Evolutionary conservation across 2,888 invertebrate genomes (phyloP).

Genomic region (Dryomyza anilis): DNA sequence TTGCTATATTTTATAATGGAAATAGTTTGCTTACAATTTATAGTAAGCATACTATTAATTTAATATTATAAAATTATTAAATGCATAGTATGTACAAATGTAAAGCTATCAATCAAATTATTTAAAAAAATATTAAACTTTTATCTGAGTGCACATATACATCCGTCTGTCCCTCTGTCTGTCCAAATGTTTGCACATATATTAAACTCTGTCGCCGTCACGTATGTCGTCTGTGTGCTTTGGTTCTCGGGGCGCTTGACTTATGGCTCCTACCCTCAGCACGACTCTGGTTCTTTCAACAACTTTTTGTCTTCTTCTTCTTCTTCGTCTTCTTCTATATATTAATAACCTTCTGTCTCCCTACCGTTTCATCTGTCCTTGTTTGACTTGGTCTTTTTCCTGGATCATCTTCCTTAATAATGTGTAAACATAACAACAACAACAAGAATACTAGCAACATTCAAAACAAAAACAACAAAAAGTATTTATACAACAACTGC

Average conservation of each 20-base stretch:
- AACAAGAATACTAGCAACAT: neutral
- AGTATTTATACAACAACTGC: too few relatives aligned
- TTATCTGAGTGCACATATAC: too few relatives aligned
- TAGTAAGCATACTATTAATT: too few relatives aligned
- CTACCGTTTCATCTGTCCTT: neutral
- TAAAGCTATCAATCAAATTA: too few relatives aligned
- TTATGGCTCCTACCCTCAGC: too few relatives aligned
- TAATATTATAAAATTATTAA: too few relatives aligned
- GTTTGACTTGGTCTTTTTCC: neutral
- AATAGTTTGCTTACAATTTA: too few relatives aligned
- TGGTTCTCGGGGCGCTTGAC: too few relatives aligned
- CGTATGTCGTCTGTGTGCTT: neutral
- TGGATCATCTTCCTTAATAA: constrained; percentile 17
- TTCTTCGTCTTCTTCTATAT: neutral
- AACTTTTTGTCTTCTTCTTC: neutral
- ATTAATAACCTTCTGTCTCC: neutral
- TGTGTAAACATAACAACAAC: constrained; percentile 11
- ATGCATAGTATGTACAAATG: too few relatives aligned
- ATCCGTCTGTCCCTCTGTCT: neutral
- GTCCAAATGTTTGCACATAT: too few relatives aligned
- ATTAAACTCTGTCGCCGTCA: neutral
- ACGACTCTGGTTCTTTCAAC: neutral
- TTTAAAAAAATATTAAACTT: too few relatives aligned
- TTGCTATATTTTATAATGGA: too few relatives aligned
- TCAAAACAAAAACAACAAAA: neutral